Base-by-base conservation (phyloP, 1,140 invertebrate genomes). In the Hyles vespertilio region DNA sequence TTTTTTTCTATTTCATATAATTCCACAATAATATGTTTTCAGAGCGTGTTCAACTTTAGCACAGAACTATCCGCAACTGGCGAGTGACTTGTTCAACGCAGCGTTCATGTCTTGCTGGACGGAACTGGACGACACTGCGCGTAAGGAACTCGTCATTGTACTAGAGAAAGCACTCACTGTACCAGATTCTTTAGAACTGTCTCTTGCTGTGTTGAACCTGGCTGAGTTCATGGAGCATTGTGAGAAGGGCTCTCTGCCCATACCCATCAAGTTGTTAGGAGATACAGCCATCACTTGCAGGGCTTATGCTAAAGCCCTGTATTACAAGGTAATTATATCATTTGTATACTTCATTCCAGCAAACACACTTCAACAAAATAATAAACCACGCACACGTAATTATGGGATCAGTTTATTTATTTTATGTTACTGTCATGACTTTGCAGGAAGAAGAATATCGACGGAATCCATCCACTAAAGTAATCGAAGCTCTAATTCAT, bases 161-260 rank as follows among this genome's bases (percentile, higher is more conserved):
- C 80, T 99, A 3, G 94, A 98, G 70, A 93, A 96, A 79, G 98
- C 98, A 0, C 84, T 99, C 2, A 94, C 93, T 57, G 95, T 97
- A 0, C 96, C 98, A 4, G 97, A 99, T 78, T 92, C 98, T 51
- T 96, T 98, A 0, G 99, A 99, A 88, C 95, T 99, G 11, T 98
- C 98, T 0, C 97, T 99, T 74, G 98, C 97, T 0, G 95, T 99
- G 65, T 90, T 99, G 2, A 99, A 99, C 89, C 89, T 99, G 40
- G 98, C 98, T 0, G 98, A 99, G 87, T 99, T 99, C 75, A 98
- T 99, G 96, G 98, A 99, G 77, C 98, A 99, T 80, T 99, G 98
- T 80, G 98, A 99, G 78, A 97, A 97, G 70, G 98, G 98, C 36
- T 95, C 97, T 0, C 87, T 99, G 51, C 98, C 98, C 3, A 91